Base-by-base conservation (phyloP, 1,140 invertebrate genomes). In the Dreissena rostriformis region DNA sequence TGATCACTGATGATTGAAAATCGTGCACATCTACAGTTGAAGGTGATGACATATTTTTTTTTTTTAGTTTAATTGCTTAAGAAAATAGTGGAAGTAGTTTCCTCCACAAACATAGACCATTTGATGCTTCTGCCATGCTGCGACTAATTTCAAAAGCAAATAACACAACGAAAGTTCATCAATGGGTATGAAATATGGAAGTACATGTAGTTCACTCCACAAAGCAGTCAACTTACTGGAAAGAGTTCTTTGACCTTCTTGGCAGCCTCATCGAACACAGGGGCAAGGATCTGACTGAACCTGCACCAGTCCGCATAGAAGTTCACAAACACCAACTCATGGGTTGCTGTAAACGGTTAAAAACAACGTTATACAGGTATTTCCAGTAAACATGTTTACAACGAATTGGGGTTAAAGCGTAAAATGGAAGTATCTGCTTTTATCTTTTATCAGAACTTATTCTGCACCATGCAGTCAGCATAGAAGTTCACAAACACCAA, bases 321-420 rank as follows among this genome's bases (percentile, higher is more conserved):
- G 94, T 99, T 99, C 85, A 99, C 97, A 94, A 99, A 97, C 74
- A 99, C 98, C 93, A 99, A 94, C 95, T 99, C 98, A 95, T 98
- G 97, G 73, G 96, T 96, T 82, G 96, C 98, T 99, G 95, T 96
- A 97, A 90, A 82, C 87, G 90, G 90, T 88, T 92, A 87, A 76
- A 89, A 51, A 63, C 51, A 51, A 80, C 5, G 17, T 39, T 29
- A 52, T n/a, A 22, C 71, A 57, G 15, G 26, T 29, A 8, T 24
- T 68, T 1, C 15, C 17, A 28, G 15, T 26, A 24, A 68, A 68
- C 17, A 68, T 24, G 6, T 2, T 6, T 4, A 26, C 19, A 68
- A 24, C 26, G 8, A 26, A 29, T 1, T 17, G 28, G 24, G 17
- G 26, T 26, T 7, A 4, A 26, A 17, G 15, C 19, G 5, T 68